Evolutionary conservation across 2,888 invertebrate species (phyloP).

Genomic region (Cheilosia grossa): DNA sequence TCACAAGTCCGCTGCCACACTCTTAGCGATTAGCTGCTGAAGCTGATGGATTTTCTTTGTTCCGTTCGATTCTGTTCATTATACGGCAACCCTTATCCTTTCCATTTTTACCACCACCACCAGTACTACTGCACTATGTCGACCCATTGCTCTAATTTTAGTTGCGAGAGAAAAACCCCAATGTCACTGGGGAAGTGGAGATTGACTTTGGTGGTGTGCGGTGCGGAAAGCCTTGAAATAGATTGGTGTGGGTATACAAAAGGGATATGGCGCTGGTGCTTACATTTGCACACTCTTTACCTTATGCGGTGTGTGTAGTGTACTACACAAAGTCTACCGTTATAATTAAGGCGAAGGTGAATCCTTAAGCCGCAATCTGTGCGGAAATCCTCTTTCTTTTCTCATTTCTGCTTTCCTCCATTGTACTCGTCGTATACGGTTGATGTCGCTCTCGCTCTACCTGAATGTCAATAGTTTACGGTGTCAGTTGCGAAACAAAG

Average conservation of each 20-base stretch:
- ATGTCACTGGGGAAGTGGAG: constrained; percentile 53
- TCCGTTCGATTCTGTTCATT: constrained; percentile 21
- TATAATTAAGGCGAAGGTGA: constrained; percentile 73
- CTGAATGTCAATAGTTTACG: constrained; percentile 63
- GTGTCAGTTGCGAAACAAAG: constrained; percentile 35
- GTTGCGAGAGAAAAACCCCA: constrained; percentile 12
- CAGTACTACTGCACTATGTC: not conserved
- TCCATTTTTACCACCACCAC: not conserved
- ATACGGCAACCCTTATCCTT: constrained; percentile 54
- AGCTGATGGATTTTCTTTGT: not conserved
- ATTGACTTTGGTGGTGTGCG: constrained; percentile 46
- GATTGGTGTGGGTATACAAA: constrained; percentile 47
- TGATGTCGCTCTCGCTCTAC: constrained; percentile 5
- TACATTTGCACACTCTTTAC: constrained; percentile 29
- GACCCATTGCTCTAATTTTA: constrained; percentile 57
- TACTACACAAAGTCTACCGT: constrained; percentile 14
- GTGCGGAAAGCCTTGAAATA: constrained; percentile 53
- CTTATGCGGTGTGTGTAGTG: too few relatives aligned
- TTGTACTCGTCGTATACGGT: constrained; percentile 6
- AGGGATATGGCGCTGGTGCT: constrained; percentile 48
- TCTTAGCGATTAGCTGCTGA: constrained; percentile 39
- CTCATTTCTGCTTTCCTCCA: not conserved
- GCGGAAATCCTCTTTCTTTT: constrained; percentile 24
- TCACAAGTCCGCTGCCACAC: constrained; percentile 22
- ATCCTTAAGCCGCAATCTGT: constrained; percentile 69